Evolutionary conservation across 2,113 vertebrate species (phyloP).

Genomic region (Pelmatolapia mariae): DNA sequence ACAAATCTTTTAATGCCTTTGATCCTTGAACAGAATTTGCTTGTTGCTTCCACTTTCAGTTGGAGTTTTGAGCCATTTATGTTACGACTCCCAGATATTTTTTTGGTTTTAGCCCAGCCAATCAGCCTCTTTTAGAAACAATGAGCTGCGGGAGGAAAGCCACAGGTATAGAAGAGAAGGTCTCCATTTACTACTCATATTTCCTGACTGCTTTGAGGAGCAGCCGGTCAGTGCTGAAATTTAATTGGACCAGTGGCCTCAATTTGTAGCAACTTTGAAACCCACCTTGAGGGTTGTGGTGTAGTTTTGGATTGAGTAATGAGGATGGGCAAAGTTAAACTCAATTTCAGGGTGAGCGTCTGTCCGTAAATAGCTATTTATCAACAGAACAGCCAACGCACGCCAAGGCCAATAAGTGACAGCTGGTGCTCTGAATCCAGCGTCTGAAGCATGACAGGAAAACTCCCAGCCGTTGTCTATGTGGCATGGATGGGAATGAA

Average conservation of each 20-base stretch:
- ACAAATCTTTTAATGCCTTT: background rate
- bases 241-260: constrained; percentile 52
- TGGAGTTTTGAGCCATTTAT: background rate
- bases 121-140: constrained; percentile 1
- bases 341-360: constrained; percentile 45
- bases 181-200: constrained; percentile 5
- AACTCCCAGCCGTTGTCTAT: background rate
- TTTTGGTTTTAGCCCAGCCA: background rate
- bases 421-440: constrained; percentile 42
- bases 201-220: constrained; percentile 16
- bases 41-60: background rate
- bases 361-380: constrained; percentile 54
- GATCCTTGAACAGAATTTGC: background rate
- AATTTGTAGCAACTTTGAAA: constrained; percentile 38
- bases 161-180: background rate
- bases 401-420: constrained; percentile 35
- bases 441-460: background rate
- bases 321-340: constrained; percentile 37
- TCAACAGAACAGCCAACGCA: constrained; percentile 9
- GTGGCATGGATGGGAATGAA: background rate
- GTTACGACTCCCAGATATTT: background rate
- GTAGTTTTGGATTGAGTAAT: constrained; percentile 14
- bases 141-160: background rate
- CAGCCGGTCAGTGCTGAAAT: constrained; percentile 31
- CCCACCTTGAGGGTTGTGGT: background rate